Conservation (phyloP, 1,140 invertebrate genomes). For the Dysdera silvatica region DNA sequence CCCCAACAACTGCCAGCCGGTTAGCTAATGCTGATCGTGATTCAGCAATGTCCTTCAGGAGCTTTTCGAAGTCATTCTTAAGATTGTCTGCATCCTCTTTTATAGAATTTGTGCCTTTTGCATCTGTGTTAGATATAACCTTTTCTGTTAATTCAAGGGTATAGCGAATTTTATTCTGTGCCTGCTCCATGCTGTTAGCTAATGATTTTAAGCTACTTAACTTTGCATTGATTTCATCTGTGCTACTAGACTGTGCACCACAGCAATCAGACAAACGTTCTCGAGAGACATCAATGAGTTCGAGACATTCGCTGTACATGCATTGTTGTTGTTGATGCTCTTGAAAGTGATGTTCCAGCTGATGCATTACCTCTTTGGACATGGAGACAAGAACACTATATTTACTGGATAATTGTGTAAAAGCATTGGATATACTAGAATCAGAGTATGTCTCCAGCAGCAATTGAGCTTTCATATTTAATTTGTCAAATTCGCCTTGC, state of each 20-base stretch:
- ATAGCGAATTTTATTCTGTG: conserved; percentile 77
- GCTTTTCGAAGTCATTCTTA: conserved; percentile 76
- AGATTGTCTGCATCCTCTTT: conserved; percentile 81
- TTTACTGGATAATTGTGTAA: conserved; percentile 87
- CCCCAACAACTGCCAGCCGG: conserved; percentile 67
- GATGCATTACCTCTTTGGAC: conserved; percentile 86
- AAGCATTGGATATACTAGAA: conserved; percentile 82
- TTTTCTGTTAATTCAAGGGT: conserved; percentile 83
- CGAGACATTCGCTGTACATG: conserved; percentile 79
- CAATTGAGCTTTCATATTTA: conserved; percentile 85
- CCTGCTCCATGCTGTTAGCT: conserved; percentile 75
- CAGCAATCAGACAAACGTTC: conserved; percentile 69
- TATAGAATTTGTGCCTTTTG: conserved; percentile 71
- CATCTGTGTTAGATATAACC: conserved; percentile 84
- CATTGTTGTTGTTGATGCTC: conserved; percentile 55
- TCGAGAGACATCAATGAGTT: conserved; percentile 77
- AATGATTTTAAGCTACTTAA: conserved; percentile 73
- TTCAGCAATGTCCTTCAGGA: conserved; percentile 69
- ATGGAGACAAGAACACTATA: conserved; percentile 84
- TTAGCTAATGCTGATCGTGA: conserved; percentile 61
- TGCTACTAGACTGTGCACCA: conserved; percentile 60
- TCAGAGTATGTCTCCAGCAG: conserved; percentile 85
- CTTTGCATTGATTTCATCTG: conserved; percentile 73
- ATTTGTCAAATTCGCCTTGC: conserved; percentile 80
- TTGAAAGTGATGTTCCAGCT: conserved; percentile 81